Conservation (phyloP, 2,888 invertebrate species). For the Diogma glabrata region DNA sequence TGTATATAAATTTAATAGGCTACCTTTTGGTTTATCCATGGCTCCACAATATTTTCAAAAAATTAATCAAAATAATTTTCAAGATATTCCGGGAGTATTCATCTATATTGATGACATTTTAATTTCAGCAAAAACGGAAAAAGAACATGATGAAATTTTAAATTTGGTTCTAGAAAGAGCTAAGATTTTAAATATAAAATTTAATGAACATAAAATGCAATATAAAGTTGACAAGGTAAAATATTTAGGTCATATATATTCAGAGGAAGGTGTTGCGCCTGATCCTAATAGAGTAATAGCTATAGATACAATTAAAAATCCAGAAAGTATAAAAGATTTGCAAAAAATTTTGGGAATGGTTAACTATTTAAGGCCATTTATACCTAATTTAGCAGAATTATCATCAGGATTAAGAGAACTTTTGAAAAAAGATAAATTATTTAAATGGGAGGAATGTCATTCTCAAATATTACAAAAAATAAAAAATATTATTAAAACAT, state of each 20-base stretch:
- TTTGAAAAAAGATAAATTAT: neutral
- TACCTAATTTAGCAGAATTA: no score
- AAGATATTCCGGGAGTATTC: no score
- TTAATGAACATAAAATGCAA: neutral
- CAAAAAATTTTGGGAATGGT: neutral
- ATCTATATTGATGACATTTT: constrained; percentile 26
- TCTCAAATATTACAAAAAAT: neutral
- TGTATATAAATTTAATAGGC: no score
- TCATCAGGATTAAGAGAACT: neutral
- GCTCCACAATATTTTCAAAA: no score
- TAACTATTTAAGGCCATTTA: neutral
- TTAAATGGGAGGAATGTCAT: neutral
- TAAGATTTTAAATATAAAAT: constrained; percentile 19
- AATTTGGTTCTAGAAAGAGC: constrained; percentile 21
- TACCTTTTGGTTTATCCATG: no score
- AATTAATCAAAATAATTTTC: no score
- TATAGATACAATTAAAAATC: neutral
- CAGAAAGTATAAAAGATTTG: neutral
- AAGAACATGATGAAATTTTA: constrained; percentile 22
- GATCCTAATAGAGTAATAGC: neutral
- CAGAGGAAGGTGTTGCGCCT: neutral
- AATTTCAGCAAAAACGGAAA: constrained; percentile 11
- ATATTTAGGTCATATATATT: constrained; percentile 21
- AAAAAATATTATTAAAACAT: neutral
- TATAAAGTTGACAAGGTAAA: constrained; percentile 20